Evolutionary conservation across 2,797 vertebrate genomes (phyloP).

Genomic region (Gephyroberyx darwinii): DNA sequence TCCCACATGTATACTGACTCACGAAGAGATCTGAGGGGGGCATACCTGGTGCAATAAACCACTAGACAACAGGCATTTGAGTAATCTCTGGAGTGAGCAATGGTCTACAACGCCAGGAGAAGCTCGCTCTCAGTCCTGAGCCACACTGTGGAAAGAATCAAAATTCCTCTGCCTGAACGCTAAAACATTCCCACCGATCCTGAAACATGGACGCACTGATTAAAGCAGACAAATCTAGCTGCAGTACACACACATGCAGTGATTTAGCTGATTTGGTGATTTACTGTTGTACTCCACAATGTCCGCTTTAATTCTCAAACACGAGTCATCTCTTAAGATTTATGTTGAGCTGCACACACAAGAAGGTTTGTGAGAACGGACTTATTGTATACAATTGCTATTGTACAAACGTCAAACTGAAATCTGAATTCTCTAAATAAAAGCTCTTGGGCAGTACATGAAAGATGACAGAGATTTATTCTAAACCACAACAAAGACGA

Average conservation of each 20-base stretch:
- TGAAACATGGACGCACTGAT: background rate
- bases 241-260: slow-evolving; percentile 13
- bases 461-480: slow-evolving; percentile 66
- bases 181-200: slow-evolving; percentile 23
- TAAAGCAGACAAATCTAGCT: slow-evolving; percentile 12
- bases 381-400: slow-evolving; percentile 50
- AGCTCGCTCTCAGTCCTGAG: slow-evolving; percentile 23
- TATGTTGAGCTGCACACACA: slow-evolving; percentile 25
- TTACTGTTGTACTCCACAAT: slow-evolving; percentile 35
- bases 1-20: slow-evolving; percentile 42
- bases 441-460: slow-evolving; percentile 43
- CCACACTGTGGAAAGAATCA: slow-evolving; percentile 37
- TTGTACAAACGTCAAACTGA: slow-evolving; percentile 55
- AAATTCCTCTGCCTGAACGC: background rate
- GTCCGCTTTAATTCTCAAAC: slow-evolving; percentile 18
- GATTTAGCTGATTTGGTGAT: slow-evolving; percentile 34
- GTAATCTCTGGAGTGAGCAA: slow-evolving; percentile 53
- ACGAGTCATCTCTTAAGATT: slow-evolving; percentile 1
- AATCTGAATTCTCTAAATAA: slow-evolving; percentile 48
- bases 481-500: slow-evolving; percentile 57
- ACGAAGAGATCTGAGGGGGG: slow-evolving; percentile 60
- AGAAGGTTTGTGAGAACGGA: slow-evolving; percentile 33
- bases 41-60: slow-evolving; percentile 66
- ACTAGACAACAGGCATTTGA: slow-evolving; percentile 51
- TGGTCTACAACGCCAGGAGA: slow-evolving; percentile 25